Percentiles rank a stretch among this genome's conserved stretches.
Conservation (phyloP, 2,113 vertebrate genomes). For the Takifugu flavidus region DNA sequence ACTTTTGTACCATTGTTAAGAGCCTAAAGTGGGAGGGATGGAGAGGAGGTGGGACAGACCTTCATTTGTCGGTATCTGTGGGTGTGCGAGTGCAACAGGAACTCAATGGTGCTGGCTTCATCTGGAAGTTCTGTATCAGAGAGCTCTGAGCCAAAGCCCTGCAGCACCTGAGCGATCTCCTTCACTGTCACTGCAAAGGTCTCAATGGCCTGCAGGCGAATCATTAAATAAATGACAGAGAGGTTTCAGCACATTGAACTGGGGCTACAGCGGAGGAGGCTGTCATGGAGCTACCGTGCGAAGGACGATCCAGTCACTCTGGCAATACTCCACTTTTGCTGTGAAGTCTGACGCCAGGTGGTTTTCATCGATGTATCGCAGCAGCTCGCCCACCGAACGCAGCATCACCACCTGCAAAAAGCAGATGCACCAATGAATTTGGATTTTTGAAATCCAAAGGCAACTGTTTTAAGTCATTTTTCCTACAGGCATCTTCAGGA, state of each 20-base stretch:
- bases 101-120: constrained; percentile 83
- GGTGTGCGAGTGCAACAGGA: constrained; percentile 81
- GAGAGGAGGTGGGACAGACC: constrained; percentile 61
- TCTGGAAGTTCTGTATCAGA: constrained; percentile 87
- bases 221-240: not conserved
- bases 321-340: constrained; percentile 88
- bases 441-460: too few species aligned
- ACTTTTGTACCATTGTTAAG: constrained; percentile 48
- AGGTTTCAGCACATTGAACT: not conserved
- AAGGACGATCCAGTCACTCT: constrained; percentile 92
- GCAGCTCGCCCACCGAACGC: constrained; percentile 90
- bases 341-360: constrained; percentile 90
- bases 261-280: not conserved
- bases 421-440: not conserved
- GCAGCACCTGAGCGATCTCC: constrained; percentile 93
- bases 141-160: constrained; percentile 89
- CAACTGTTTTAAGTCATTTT: not conserved
- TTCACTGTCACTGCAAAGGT: constrained; percentile 95
- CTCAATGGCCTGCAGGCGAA: constrained; percentile 87
- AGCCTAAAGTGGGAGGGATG: constrained; percentile 66
- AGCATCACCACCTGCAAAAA: constrained; percentile 89
- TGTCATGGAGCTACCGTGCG: constrained; percentile 78
- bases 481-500: constrained; percentile 90
- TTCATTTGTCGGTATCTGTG: constrained; percentile 89
- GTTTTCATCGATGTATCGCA: constrained; percentile 92